These are phyloP conservation scores for Drosophila niveifrons DNA, from an alignment of 2,888 invertebrate species.

Conservation along the genomic window DNA sequence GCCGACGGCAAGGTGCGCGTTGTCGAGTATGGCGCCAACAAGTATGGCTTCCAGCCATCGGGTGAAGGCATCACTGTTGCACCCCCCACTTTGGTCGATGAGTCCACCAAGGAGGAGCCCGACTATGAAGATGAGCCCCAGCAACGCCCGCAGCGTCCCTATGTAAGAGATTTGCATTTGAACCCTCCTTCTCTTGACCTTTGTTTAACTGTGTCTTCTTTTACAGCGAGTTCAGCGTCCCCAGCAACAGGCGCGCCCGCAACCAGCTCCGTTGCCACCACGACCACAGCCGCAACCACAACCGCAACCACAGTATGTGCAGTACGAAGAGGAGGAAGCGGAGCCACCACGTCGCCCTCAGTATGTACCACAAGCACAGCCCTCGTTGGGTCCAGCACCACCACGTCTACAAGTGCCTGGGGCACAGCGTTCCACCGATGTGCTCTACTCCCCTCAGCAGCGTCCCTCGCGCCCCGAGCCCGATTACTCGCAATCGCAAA, in stretches of 20 bases:
- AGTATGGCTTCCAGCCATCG: slow-evolving; percentile 94
- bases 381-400: slow-evolving; percentile 75
- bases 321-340: slow-evolving; percentile 82
- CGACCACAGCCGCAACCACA: slow-evolving; percentile 78
- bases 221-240: slow-evolving; percentile 74
- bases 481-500: slow-evolving; percentile 83
- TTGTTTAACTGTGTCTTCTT: neutral
- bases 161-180: slow-evolving; percentile 67
- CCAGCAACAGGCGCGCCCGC: slow-evolving; percentile 66
- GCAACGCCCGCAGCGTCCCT: slow-evolving; percentile 80
- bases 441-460: slow-evolving; percentile 83
- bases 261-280: slow-evolving; percentile 58
- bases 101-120: slow-evolving; percentile 85
- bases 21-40: slow-evolving; percentile 95
- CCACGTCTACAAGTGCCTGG: slow-evolving; percentile 83
- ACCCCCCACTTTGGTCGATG: slow-evolving; percentile 87
- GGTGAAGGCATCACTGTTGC: slow-evolving; percentile 94
- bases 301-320: slow-evolving; percentile 81
- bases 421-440: slow-evolving; percentile 83
- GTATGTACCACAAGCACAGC: slow-evolving; percentile 72
- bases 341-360: slow-evolving; percentile 81
- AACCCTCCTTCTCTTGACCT: neutral
- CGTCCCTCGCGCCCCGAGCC: slow-evolving; percentile 84
- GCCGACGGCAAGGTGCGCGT: slow-evolving; percentile 92
- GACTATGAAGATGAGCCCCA: slow-evolving; percentile 85